phyloP scores from a whole-genome alignment of 2,888 invertebrate genomes.

The Cantharis rustica region DNA sequence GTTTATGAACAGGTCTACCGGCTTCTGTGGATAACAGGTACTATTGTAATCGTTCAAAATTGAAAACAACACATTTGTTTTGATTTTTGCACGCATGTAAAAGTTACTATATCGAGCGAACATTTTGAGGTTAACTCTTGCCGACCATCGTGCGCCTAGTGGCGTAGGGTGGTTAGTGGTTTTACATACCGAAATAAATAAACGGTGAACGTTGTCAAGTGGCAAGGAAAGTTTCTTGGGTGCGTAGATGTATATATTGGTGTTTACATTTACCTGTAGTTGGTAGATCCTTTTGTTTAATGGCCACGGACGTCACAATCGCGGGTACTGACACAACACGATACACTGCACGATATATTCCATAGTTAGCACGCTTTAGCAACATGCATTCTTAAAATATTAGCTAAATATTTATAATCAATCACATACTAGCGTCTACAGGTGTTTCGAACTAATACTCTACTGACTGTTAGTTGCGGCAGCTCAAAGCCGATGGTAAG shows the following conservation, averaged over 20 bases:
- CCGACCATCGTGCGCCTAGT: neutral
- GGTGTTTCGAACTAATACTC: constrained; percentile 59
- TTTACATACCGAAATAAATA: neutral
- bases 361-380: constrained; percentile 47
- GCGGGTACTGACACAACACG: constrained; percentile 49
- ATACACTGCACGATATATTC: constrained; percentile 50
- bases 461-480: constrained; percentile 56
- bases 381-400: constrained; percentile 45
- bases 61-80: constrained; percentile 44
- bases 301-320: constrained; percentile 37
- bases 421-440: constrained; percentile 58
- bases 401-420: constrained; percentile 44
- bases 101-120: neutral
- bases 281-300: constrained; percentile 44
- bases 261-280: constrained; percentile 40
- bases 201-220: neutral
- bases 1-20: constrained; percentile 56
- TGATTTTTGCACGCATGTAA: neutral
- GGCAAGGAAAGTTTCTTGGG: neutral
- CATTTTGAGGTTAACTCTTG: neutral
- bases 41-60: constrained; percentile 56
- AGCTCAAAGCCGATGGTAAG: constrained; percentile 52
- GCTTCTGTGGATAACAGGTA: constrained; percentile 54
- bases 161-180: neutral
- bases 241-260: constrained; percentile 11